Evolutionary conservation across 1,140 invertebrate genomes (phyloP).

Genomic region (Gryon sp.): DNA sequence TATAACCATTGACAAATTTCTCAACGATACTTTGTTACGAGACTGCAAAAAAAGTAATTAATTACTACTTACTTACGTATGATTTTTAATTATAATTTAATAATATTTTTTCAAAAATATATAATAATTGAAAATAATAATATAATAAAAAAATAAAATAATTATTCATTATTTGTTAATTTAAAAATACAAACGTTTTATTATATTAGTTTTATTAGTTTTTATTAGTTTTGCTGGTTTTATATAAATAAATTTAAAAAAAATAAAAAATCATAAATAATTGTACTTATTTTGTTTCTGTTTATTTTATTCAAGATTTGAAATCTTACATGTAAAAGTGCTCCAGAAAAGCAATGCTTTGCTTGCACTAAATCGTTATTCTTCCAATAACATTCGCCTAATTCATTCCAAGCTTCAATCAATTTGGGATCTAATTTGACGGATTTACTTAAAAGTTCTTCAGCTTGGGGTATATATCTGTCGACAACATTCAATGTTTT

Average conservation of each 20-base stretch:
- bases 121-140: slow-evolving; percentile 2
- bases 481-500: slow-evolving; percentile 87
- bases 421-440: slow-evolving; percentile 91
- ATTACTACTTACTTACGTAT: too few species aligned
- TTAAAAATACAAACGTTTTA: too few species aligned
- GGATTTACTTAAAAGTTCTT: slow-evolving; percentile 88
- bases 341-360: slow-evolving; percentile 91
- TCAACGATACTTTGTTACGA: slow-evolving; percentile 88
- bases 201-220: too few species aligned
- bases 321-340: slow-evolving; percentile 86
- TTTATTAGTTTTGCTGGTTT: too few species aligned
- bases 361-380: slow-evolving; percentile 89
- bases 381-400: slow-evolving; percentile 95
- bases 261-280: too few species aligned
- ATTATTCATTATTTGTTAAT: too few species aligned
- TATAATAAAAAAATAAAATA: slow-evolving; percentile 9
- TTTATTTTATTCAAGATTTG: not conserved
- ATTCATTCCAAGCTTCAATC: slow-evolving; percentile 92
- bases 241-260: too few species aligned
- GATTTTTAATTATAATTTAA: too few species aligned
- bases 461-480: slow-evolving; percentile 84
- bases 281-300: not conserved
- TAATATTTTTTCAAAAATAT: too few species aligned
- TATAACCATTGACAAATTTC: slow-evolving; percentile 91
- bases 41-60: slow-evolving; percentile 79